Evolutionary conservation across 2,888 invertebrate species (phyloP).

Genomic region (Drosophila paramelanica): DNA sequence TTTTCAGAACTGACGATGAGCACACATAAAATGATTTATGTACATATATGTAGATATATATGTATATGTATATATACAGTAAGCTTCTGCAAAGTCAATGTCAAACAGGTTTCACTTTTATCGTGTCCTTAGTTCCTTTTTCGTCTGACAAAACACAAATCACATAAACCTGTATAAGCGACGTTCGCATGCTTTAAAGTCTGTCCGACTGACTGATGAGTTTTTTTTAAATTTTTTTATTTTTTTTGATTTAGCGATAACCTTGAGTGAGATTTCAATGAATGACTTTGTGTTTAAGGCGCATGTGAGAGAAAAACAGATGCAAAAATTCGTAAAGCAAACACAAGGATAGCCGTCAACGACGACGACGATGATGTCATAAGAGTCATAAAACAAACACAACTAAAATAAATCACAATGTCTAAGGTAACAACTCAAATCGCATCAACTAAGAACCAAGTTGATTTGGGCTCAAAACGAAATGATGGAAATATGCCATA

Average conservation of each 20-base stretch:
- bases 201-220: constrained; percentile 37
- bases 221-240: constrained; percentile 27
- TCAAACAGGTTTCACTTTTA: constrained; percentile 73
- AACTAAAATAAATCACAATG: constrained; percentile 58
- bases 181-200: background rate
- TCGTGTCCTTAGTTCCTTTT: constrained; percentile 75
- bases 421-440: constrained; percentile 32
- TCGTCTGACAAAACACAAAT: constrained; percentile 41
- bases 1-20: constrained; percentile 45
- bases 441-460: constrained; percentile 19
- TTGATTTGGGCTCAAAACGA: background rate
- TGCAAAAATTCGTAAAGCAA: constrained; percentile 61
- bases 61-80: constrained; percentile 20
- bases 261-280: constrained; percentile 75
- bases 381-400: constrained; percentile 34
- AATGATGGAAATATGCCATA: constrained; percentile 45
- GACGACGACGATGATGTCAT: constrained; percentile 61
- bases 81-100: constrained; percentile 60
- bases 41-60: constrained; percentile 25
- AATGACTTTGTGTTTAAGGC: constrained; percentile 47
- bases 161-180: constrained; percentile 40
- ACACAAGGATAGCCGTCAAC: constrained; percentile 63
- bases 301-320: constrained; percentile 51
- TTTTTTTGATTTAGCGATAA: constrained; percentile 65
- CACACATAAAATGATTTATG: background rate